Percentiles rank a stretch among this genome's conserved stretches.
phyloP scores from a whole-genome alignment of 2,797 vertebrate genomes.

The Leptatherina wallacei region DNA sequence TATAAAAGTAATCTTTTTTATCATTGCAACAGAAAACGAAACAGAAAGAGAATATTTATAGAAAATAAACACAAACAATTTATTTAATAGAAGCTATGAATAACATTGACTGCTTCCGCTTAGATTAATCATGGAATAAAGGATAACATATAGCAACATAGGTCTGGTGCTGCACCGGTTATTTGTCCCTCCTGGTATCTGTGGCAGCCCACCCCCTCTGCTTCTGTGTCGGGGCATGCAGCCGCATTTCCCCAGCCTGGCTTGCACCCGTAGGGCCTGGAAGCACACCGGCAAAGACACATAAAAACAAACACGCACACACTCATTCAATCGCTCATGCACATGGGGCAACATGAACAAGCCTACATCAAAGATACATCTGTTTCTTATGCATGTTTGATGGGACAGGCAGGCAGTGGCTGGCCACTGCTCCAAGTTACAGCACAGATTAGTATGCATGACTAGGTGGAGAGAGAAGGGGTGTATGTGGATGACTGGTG shows the following conservation, averaged over 20 bases:
- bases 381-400: constrained; percentile 78
- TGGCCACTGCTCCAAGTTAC: constrained; percentile 56
- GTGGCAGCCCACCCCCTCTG: constrained; percentile 32
- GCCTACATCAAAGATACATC: constrained; percentile 76
- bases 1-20: background rate
- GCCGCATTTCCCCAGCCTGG: constrained; percentile 38
- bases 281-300: constrained; percentile 42
- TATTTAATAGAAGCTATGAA: background rate
- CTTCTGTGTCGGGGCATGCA: constrained; percentile 71
- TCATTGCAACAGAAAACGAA: background rate
- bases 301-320: constrained; percentile 38
- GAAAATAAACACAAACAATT: background rate
- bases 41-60: background rate
- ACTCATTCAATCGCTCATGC: constrained; percentile 35
- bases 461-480: constrained; percentile 33
- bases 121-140: constrained; percentile 27
- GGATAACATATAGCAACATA: constrained; percentile 22
- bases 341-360: constrained; percentile 59
- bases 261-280: constrained; percentile 57
- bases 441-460: constrained; percentile 54
- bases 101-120: constrained; percentile 8
- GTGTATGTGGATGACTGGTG: constrained; percentile 25
- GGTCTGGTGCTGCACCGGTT: constrained; percentile 27
- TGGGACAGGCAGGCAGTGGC: constrained; percentile 65
- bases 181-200: constrained; percentile 37